Evolutionary conservation across 2,888 invertebrate species (phyloP).

Genomic region (Resseliella maxima): DNA sequence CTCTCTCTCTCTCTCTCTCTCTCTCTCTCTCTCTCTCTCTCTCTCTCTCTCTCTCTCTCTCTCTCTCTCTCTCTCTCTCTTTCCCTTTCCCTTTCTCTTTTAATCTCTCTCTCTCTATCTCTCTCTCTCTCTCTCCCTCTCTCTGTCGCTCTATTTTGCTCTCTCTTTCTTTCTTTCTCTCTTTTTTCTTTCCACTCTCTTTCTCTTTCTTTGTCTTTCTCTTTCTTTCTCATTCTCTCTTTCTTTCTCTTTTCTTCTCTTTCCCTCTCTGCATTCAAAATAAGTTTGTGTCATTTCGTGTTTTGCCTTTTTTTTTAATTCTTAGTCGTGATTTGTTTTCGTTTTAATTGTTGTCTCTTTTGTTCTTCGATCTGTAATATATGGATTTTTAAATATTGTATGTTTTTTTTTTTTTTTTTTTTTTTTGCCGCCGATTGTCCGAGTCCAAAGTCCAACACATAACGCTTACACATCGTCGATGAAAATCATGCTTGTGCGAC

Average conservation of each 20-base stretch:
- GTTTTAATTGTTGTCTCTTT: constrained; percentile 40
- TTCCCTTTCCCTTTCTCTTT: no score
- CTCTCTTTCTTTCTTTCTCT: no score
- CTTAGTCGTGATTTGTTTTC: not conserved
- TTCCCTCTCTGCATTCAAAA: no score
- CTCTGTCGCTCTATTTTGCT: no score
- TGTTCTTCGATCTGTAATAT: constrained; percentile 26
- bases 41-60: no score
- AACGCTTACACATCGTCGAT: constrained; percentile 36
- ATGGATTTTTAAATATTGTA: constrained; percentile 9
- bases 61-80: no score
- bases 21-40: not conserved
- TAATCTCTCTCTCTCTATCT: no score
- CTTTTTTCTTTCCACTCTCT: no score
- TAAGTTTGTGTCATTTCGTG: not conserved
- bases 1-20: no score
- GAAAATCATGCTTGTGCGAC: constrained; percentile 46
- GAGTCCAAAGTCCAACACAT: constrained; percentile 35
- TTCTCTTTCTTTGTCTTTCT: no score
- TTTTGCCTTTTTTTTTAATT: not conserved
- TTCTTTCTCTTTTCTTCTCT: not conserved
- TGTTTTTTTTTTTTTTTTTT: no score
- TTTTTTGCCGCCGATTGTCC: constrained; percentile 15
- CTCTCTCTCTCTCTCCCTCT: not conserved
- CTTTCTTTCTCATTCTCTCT: no score